Conservation (phyloP, 2,888 invertebrate species). For the Euplexia lucipara region DNA sequence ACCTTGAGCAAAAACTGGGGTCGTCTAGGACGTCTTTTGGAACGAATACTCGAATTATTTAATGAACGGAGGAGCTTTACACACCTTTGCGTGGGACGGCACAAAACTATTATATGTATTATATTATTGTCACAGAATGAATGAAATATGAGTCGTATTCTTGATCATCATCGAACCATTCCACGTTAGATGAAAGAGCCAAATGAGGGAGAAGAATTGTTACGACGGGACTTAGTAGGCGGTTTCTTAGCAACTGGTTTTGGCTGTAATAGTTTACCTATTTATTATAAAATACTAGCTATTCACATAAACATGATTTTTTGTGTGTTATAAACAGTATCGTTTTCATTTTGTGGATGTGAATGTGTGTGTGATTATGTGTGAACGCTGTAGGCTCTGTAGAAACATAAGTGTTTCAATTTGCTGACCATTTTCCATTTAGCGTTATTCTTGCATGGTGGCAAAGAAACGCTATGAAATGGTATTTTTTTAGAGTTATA, state of each 20-base stretch:
- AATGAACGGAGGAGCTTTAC: conserved; percentile 27
- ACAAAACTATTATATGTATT: conserved; percentile 23
- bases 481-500: no score
- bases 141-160: conserved; percentile 20
- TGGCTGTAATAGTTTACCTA: conserved; percentile 5
- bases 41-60: conserved; percentile 15
- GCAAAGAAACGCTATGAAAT: no score
- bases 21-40: conserved; percentile 1
- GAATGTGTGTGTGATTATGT: no score
- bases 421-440: no score
- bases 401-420: no score
- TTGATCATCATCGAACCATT: conserved; percentile 27
- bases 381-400: no score
- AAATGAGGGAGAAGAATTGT: conserved; percentile 15
- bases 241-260: conserved; percentile 26
- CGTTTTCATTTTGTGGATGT: no score
- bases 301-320: not conserved
- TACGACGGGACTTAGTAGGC: conserved; percentile 12
- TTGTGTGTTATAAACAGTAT: not conserved
- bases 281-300: conserved; percentile 3
- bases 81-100: conserved; percentile 10
- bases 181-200: conserved; percentile 14
- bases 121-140: conserved; percentile 30
- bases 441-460: no score
- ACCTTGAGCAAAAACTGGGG: conserved; percentile 4